Percentiles rank a stretch among this genome's conserved stretches.
These are phyloP conservation scores for Piprites chloris DNA, from an alignment of 2,113 vertebrate genomes.

Conservation along the genomic window DNA sequence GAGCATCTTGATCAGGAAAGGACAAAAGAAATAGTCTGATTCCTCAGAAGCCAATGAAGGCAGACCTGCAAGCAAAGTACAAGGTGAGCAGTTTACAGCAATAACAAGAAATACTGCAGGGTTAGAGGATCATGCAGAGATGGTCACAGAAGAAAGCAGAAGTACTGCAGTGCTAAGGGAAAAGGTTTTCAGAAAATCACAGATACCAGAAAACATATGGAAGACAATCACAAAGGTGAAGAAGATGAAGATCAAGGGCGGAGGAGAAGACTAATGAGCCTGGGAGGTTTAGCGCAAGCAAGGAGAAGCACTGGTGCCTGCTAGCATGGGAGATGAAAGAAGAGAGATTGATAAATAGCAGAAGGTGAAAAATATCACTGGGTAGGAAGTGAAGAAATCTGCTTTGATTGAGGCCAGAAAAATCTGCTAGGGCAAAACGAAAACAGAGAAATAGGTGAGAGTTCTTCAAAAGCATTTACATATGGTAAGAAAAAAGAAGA, in stretches of 20 bases:
- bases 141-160: conserved; percentile 66
- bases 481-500: neutral
- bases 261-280: conserved; percentile 52
- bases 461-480: neutral
- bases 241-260: conserved; percentile 59
- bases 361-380: conserved; percentile 15
- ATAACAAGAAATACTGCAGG: conserved; percentile 58
- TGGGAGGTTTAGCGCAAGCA: conserved; percentile 25
- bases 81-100: conserved; percentile 63
- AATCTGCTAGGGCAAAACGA: neutral
- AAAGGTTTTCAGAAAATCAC: conserved; percentile 59
- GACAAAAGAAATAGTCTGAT: conserved; percentile 52
- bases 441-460: neutral
- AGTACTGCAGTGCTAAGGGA: conserved; percentile 47
- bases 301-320: conserved; percentile 12
- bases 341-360: conserved; percentile 2
- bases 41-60: conserved; percentile 46
- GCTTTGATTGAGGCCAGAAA: neutral
- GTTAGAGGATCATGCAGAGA: conserved; percentile 66
- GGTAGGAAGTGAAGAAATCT: conserved; percentile 6
- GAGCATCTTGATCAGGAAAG: conserved; percentile 41
- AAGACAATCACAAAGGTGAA: conserved; percentile 59
- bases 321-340: conserved; percentile 34
- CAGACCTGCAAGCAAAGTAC: conserved; percentile 47
- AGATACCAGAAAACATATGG: conserved; percentile 34